Evolutionary conservation across 2,113 vertebrate species (phyloP), one percentile per base, ranked within the genome.

Genomic region (Clarias gariepinus): DNA sequence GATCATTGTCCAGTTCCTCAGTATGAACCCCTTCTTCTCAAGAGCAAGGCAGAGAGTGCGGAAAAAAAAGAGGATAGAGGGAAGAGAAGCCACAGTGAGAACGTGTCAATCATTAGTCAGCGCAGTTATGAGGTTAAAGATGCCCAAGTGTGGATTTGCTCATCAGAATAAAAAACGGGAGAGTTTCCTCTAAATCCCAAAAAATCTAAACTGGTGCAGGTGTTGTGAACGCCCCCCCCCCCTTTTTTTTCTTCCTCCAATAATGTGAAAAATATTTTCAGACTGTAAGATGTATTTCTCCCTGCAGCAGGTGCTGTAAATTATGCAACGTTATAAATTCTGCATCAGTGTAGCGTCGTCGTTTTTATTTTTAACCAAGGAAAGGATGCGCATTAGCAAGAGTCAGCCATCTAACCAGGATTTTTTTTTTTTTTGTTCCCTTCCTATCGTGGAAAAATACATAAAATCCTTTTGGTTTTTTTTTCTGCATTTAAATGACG

Each of bases 1-100:
- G 94, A 94, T 99, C 98, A 96, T 96, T 98, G 96, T 99, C 98
- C 96, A 97, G 96, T 95, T 99, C 98, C 93, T 99, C 98, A 92
- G 98, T 99, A 90, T 99, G 98, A 90, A 99, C 97, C 94, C 98
- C 98, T 98, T 99, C 98, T 99, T 94, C 96, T 97, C 96, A 93
- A 95, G 91, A 88, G 93, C 93, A 95, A 90, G 90, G 94, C 94
- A 94, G 93, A 94, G 93, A 95, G 95, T 93, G 93, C 41, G 41
- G 95, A 93, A 93, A 94, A 92, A 96, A 92, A 90, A 93, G 93
- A 92, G 92, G 92, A 91, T 93, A 87, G 93, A 95, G 95, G 94
- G 94, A 92, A 95, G 94, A 92, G 95, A 92, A 92, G 94, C 95
- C 55, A 69, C 64, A 71, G 94, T 95, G 93, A 94, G 95, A 94